Base-by-base conservation (phyloP, 2,113 vertebrate genomes). In the Marmota monax region DNA sequence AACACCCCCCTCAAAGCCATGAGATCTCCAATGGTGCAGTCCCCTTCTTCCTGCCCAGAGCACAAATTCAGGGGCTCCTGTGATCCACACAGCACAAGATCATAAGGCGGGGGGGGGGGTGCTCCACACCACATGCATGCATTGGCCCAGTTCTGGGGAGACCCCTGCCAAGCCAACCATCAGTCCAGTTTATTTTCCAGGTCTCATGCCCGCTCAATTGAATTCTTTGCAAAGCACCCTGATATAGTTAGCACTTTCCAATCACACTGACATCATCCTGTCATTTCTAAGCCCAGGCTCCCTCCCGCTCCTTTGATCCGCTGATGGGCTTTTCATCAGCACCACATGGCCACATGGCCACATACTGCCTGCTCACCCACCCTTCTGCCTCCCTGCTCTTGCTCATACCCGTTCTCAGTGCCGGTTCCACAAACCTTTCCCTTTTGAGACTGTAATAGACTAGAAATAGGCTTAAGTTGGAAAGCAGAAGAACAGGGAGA, bases 281-380 rank as follows among this genome's bases (percentile, higher is more conserved):
- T 42, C 73, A 94, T 93, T 95, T 73, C 70, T 12, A 23, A 72
- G 56, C 1, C 22, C 3, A 0, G 32, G 56, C 32, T 84, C 70
- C 53, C 84, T 92, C 95, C 29, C 6, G 9, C 70, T 85, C 0
- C 65, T 73, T 51, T 20, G 51, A 78, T 9, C 96, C n/a, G 14
- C 12, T 20, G 93, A 77, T 80, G 69, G 89, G 92, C 70, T 96
- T 95, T 84, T 95, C 83, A 84, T 39, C 56, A 72, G 56, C 29
- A 0, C 25, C 0, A 0, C 53, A 63, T 0, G 1, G 94, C 73
- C 90, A 45, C 45, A 45, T 45, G 2, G 94, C 73, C 90, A 0
- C 79, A 85, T 0, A 0, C 53, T 0, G 48, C 3, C 10, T 91
- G 53, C 70, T 84, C 2, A 7, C 48, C 17, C 0, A 37, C 90